Evolutionary conservation across 1,140 invertebrate species (phyloP).

Genomic region (Scylla paramamosain): DNA sequence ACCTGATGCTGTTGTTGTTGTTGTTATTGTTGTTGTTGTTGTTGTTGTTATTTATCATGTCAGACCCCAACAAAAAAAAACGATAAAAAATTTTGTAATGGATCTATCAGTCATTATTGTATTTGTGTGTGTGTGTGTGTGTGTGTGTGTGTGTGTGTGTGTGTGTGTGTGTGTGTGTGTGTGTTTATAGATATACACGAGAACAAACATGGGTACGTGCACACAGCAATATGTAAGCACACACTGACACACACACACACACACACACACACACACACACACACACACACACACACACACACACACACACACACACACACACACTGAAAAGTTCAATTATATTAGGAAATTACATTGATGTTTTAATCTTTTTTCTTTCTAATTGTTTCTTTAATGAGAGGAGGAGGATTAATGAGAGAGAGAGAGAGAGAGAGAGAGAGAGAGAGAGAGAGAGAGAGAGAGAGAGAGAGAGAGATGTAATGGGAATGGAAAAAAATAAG

Average conservation of each 20-base stretch:
- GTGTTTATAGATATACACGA: neutral
- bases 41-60: no score
- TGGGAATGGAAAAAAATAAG: neutral
- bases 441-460: slow-evolving; percentile 20
- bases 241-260: neutral
- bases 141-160: neutral
- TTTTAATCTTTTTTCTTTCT: no score
- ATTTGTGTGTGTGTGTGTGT: neutral
- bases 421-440: slow-evolving; percentile 18
- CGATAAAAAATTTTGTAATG: neutral
- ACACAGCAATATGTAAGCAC: neutral
- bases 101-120: neutral
- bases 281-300: no score
- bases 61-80: no score
- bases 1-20: no score
- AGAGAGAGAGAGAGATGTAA: neutral
- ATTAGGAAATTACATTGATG: no score
- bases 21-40: no score
- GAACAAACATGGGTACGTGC: neutral
- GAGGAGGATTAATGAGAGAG: neutral
- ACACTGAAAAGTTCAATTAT: no score
- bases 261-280: neutral
- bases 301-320: no score
- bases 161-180: neutral
- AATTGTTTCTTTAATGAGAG: no score